Evolutionary conservation across 92 coral and sea anemone species (phyloP).

Genomic region (Porites divaricata): DNA sequence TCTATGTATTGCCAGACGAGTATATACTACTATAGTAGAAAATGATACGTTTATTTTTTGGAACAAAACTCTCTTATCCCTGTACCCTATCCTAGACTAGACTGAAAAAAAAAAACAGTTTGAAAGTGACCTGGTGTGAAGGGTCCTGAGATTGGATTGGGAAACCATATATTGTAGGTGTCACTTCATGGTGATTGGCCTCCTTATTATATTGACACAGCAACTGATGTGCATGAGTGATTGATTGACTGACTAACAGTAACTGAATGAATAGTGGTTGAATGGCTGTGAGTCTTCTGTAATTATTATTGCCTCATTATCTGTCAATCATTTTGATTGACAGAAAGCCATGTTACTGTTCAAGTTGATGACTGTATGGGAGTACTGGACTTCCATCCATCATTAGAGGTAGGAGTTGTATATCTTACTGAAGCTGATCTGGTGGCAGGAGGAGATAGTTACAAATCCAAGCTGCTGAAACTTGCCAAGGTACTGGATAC

Average conservation of each 20-base stretch:
- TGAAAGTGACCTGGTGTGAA: no score
- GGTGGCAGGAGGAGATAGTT: constrained; percentile 66
- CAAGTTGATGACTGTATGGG: constrained; percentile 86
- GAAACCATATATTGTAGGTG: no score
- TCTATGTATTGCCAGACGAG: no score
- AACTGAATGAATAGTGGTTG: not conserved
- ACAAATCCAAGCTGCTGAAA: constrained; percentile 76
- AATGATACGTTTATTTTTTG: not conserved
- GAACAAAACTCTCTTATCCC: not conserved
- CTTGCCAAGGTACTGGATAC: constrained; percentile 76
- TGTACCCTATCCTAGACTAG: not conserved
- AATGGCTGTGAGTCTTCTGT: not conserved
- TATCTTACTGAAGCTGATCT: constrained; percentile 90
- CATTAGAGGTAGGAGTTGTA: constrained; percentile 78
- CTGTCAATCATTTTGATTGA: not conserved
- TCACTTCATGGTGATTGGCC: no score
- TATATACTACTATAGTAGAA: not conserved
- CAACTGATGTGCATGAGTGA: not conserved
- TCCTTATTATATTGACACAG: no score
- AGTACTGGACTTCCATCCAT: constrained; percentile 85
- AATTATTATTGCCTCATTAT: not conserved
- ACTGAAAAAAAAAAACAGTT: no score
- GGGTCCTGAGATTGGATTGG: no score
- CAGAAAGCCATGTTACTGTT: constrained; percentile 82
- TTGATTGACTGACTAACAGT: not conserved